phyloP scores from a whole-genome alignment of 2,888 invertebrate species.

The Cerastis rubricosa region DNA sequence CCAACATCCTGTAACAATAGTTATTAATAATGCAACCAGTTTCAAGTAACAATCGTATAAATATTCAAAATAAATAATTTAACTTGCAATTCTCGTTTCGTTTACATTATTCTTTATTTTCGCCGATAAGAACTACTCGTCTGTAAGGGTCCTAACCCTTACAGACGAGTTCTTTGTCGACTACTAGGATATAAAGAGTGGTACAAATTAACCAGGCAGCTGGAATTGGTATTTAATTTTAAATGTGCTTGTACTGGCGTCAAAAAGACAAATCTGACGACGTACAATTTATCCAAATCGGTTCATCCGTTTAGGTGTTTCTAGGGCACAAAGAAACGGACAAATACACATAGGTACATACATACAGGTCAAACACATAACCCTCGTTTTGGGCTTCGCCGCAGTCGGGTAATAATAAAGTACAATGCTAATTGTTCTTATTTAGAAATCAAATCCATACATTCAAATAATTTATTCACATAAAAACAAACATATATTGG shows the following conservation, averaged over 20 bases:
- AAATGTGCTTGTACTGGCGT: too few relatives aligned
- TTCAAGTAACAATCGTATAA: conserved; percentile 1
- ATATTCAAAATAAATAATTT: conserved; percentile 32
- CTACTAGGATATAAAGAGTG: neutral
- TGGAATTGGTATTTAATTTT: too few relatives aligned
- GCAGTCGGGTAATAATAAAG: neutral
- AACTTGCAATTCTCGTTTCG: conserved; percentile 22
- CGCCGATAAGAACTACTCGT: neutral
- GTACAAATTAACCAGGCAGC: neutral
- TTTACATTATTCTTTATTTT: neutral
- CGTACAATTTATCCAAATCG: too few relatives aligned
- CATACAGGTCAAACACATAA: too few relatives aligned
- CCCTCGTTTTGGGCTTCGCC: too few relatives aligned
- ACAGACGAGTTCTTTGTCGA: neutral
- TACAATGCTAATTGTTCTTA: neutral
- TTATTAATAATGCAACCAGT: conserved; percentile 11
- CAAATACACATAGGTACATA: too few relatives aligned
- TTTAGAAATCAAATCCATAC: neutral
- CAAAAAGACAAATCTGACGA: too few relatives aligned
- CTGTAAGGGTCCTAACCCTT: too few relatives aligned
- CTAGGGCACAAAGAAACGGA: too few relatives aligned
- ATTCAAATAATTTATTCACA: neutral
- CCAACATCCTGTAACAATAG: neutral
- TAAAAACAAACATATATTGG: too few relatives aligned
- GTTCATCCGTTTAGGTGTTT: too few relatives aligned